phyloP scores from a whole-genome alignment of 2,888 invertebrate genomes.

The Ceriagrion tenellum region DNA sequence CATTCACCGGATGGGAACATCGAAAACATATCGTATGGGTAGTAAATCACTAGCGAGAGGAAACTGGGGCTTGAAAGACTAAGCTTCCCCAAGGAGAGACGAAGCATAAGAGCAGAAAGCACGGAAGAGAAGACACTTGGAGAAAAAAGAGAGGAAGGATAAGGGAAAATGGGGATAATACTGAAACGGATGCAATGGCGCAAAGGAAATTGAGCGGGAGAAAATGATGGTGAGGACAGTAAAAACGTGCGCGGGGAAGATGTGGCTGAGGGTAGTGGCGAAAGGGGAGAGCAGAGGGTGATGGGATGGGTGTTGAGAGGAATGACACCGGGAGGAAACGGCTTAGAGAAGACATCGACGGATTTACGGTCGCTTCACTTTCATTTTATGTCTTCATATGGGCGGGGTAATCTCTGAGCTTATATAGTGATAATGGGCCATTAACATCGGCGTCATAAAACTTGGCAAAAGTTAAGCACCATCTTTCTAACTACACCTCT shows the following conservation, averaged over 20 bases:
- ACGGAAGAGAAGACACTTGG: too few relatives aligned
- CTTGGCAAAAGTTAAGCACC: neutral
- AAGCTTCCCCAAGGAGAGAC: too few relatives aligned
- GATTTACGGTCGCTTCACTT: slow-evolving; percentile 35
- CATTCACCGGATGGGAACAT: too few relatives aligned
- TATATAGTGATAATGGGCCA: slow-evolving; percentile 55
- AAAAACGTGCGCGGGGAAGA: neutral
- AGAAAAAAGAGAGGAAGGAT: neutral
- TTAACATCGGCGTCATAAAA: slow-evolving; percentile 42
- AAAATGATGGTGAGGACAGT: neutral
- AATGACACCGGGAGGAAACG: slow-evolving; percentile 2
- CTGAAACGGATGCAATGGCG: neutral
- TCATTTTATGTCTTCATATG: neutral
- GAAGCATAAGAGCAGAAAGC: too few relatives aligned
- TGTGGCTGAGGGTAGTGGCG: neutral
- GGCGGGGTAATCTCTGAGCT: slow-evolving; percentile 5
- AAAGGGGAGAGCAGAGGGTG: neutral
- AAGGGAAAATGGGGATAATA: neutral
- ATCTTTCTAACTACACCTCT: neutral
- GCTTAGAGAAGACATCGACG: neutral
- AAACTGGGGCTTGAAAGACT: too few relatives aligned
- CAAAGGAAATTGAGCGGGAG: neutral
- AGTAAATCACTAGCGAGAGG: too few relatives aligned
- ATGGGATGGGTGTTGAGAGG: neutral
- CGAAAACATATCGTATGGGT: too few relatives aligned